Evolutionary conservation across 37 sponge, comb jelly and placozoan genomes (phyloP).

Genomic region (Theonella swinhoei): DNA sequence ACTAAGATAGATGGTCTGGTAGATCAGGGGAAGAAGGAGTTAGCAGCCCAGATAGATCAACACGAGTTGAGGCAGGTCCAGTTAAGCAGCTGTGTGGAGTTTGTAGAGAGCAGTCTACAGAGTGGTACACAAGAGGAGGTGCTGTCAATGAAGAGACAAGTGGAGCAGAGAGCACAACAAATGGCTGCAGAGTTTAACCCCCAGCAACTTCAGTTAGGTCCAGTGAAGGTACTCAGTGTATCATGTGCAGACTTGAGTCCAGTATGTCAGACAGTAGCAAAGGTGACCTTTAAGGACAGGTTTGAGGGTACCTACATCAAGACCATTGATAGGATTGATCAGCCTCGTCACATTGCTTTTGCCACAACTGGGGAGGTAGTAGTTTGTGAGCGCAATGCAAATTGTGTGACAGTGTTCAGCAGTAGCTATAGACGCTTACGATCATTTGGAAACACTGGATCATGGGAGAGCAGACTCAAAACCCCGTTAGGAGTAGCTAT

Average conservation of each 20-base stretch:
- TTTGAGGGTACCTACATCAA: background rate
- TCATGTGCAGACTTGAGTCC: background rate
- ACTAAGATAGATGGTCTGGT: conserved; percentile 17
- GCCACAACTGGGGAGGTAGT: background rate
- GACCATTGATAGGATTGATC: background rate
- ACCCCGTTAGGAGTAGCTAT: conserved; percentile 1
- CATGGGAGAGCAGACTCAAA: background rate
- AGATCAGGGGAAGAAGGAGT: background rate
- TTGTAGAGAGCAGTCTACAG: conserved; percentile 5
- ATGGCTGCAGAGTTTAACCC: conserved; percentile 2
- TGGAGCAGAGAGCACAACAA: background rate
- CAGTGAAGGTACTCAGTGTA: background rate
- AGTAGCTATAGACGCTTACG: background rate
- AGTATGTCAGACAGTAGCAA: background rate
- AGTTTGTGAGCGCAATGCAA: background rate
- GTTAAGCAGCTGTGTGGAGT: conserved; percentile 20
- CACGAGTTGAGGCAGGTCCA: conserved; percentile 9
- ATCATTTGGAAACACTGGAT: background rate
- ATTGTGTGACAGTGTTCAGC: background rate
- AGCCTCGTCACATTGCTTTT: background rate
- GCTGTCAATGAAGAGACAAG: conserved; percentile 2
- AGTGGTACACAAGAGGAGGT: conserved; percentile 15
- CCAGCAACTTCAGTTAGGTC: background rate
- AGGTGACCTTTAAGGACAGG: background rate
- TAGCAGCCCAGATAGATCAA: conserved; percentile 2